Evolutionary conservation across 2,888 invertebrate species (phyloP).

Genomic region (Harmothoe impar): DNA sequence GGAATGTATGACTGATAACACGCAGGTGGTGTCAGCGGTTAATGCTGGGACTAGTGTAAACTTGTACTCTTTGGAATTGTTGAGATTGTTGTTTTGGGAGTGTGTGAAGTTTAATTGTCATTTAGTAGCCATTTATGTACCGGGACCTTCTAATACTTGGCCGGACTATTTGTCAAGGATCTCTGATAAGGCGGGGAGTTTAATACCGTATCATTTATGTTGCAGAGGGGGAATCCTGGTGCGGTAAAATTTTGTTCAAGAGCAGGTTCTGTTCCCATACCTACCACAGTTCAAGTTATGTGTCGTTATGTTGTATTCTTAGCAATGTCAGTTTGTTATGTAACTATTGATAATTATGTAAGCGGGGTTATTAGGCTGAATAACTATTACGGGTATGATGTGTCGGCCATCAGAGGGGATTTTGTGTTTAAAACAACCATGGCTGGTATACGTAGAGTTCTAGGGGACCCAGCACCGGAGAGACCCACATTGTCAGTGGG

Average conservation of each 20-base stretch:
- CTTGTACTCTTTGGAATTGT: neutral
- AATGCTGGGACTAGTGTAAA: too few species aligned
- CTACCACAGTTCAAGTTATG: too few species aligned
- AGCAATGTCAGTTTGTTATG: neutral
- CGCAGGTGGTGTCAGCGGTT: too few species aligned
- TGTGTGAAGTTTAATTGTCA: neutral
- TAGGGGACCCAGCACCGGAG: neutral
- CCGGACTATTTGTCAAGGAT: too few species aligned
- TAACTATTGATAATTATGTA: neutral
- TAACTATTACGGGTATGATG: constrained; percentile 27
- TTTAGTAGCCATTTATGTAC: neutral
- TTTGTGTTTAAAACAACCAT: neutral
- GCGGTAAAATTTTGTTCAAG: neutral
- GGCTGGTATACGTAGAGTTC: neutral
- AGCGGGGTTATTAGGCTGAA: too few species aligned
- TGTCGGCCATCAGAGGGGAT: neutral
- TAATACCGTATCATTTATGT: neutral
- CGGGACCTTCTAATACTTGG: neutral
- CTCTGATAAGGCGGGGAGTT: too few species aligned
- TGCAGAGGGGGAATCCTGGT: neutral
- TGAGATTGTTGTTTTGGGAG: neutral
- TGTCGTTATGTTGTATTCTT: neutral
- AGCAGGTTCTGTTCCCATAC: neutral
- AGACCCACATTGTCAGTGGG: neutral
- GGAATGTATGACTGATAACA: neutral